Conservation (phyloP, 1,140 invertebrate genomes). For the Papilio glaucus region DNA sequence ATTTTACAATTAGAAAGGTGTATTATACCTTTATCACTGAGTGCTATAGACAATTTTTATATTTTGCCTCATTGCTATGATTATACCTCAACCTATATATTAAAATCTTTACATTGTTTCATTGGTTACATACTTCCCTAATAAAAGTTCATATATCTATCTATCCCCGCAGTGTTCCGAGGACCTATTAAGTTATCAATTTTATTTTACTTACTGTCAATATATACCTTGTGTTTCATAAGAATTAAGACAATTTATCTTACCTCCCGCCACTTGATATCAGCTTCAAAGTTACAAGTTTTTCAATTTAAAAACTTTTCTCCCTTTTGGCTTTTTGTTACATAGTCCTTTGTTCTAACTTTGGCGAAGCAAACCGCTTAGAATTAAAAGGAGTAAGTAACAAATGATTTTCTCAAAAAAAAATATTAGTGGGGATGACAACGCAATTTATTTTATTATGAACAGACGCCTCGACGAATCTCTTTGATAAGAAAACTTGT, state of each 20-base stretch:
- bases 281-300: conserved; percentile 9
- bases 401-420: background rate
- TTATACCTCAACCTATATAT: too few relatives aligned
- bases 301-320: conserved; percentile 19
- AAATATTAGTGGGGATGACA: background rate
- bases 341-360: conserved; percentile 2
- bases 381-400: conserved; percentile 2
- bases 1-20: too few relatives aligned
- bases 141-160: too few relatives aligned
- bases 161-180: too few relatives aligned
- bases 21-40: too few relatives aligned
- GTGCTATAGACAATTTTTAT: too few relatives aligned
- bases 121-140: too few relatives aligned
- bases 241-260: conserved; percentile 8
- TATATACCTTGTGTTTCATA: conserved; percentile 4
- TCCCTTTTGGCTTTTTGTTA: conserved; percentile 20
- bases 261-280: background rate
- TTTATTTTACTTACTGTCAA: conserved; percentile 16
- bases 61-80: too few relatives aligned
- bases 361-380: background rate
- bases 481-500: too few relatives aligned
- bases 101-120: too few relatives aligned
- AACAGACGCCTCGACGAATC: background rate
- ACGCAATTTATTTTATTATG: background rate
- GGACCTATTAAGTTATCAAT: too few relatives aligned